Base-by-base conservation (phyloP, 2,888 invertebrate species). In the Xanthia togata region DNA sequence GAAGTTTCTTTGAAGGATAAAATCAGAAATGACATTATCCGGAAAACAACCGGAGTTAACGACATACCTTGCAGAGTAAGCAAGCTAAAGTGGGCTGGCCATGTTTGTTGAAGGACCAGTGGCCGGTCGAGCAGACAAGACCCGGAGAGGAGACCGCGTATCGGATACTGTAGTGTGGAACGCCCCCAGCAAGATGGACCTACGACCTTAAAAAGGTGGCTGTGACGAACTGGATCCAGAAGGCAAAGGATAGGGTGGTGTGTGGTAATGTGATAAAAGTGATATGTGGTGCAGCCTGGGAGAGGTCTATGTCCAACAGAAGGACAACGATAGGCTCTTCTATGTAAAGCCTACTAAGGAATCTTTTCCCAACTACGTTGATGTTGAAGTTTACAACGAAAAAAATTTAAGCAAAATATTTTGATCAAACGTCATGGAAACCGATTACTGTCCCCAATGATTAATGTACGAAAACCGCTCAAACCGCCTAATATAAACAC, bases 401-500 rank as follows among this genome's bases (percentile, higher is more conserved):
- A 35, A 11, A 31, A 31, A 11, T 11, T 60, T 2, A 31, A 31
- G 23, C 8, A 31, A 26, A 26, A 20, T 47, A 20, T 41, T 41
- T 26, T 26, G 0, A 53, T 12, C 12, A 47, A 41, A 60, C n/a
- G 70, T 76, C 67, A 44, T 12, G 65, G 65, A 59, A 50, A 74
- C 62, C 64, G 26, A 65, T 70, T 50, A 71, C 35, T 41, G 77
- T 81, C 67, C 38, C 74, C 67, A 41, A 31, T 73, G 85, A 85
- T 83, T 69, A 57, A 83, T 78, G 55, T 55, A 35, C 59, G 44
- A 75, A 41, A 64, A 76, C 76, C 67, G 44, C 71, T 78, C 60
- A 55, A 76, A 68, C 26, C 68, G 50, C 71, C 76, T 63, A 85
- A 79, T 70, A 71, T 55, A 84, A 81, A 77, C 76, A 79, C 60